phyloP scores from a whole-genome alignment of 2,888 invertebrate species.

The Hydrotaea diabolus region DNA sequence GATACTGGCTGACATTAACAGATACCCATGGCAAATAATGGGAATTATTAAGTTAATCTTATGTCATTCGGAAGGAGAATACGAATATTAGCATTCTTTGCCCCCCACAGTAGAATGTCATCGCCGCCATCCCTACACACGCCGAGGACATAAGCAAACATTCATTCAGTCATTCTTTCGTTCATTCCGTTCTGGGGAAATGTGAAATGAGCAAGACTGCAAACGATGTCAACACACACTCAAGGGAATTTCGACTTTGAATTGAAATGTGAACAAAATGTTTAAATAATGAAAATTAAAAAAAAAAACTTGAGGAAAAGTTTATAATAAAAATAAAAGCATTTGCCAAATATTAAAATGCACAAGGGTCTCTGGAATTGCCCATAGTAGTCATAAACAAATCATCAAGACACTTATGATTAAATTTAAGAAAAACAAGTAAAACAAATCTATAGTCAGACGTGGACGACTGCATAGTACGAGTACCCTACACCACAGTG shows the following conservation, averaged over 20 bases:
- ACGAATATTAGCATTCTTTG: constrained; percentile 48
- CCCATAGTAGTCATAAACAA: too few species aligned
- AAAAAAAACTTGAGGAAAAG: not conserved
- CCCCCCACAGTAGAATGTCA: too few species aligned
- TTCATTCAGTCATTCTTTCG: not conserved
- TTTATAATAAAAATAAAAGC: too few species aligned
- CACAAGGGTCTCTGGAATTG: too few species aligned
- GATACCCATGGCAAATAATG: constrained; percentile 37
- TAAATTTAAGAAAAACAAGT: too few species aligned
- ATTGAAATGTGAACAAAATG: not conserved
- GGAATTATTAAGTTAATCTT: constrained; percentile 47
- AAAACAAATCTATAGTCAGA: too few species aligned
- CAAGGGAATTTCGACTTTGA: not conserved
- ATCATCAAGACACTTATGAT: too few species aligned
- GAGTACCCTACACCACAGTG: too few species aligned
- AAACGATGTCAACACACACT: not conserved
- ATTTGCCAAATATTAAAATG: too few species aligned
- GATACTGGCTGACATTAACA: constrained; percentile 25
- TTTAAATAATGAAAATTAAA: not conserved
- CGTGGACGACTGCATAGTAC: too few species aligned
- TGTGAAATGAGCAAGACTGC: not conserved
- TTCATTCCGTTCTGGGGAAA: not conserved
- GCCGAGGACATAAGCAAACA: not conserved
- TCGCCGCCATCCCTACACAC: not conserved
- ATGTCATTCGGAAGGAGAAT: constrained; percentile 39